Base-by-base conservation (phyloP, 1,140 invertebrate genomes). In the Adelges cooleyi region DNA sequence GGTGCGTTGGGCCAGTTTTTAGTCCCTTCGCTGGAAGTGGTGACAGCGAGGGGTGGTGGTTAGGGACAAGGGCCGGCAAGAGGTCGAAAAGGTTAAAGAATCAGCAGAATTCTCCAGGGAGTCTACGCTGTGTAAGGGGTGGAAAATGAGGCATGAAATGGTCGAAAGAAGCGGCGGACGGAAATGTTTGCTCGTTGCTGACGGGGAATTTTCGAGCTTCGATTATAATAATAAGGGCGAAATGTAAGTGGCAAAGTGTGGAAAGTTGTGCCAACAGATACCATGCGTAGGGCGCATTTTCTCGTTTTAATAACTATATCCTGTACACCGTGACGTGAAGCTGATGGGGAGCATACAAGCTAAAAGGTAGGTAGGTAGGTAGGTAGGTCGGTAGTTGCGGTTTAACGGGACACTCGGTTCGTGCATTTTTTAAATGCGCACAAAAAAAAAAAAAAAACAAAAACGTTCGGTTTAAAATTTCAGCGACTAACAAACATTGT, bases 381-480 rank as follows among this genome's bases (percentile, higher is more conserved):
- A n/a, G n/a, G n/a, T n/a, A n/a, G n/a, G n/a, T n/a, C n/a, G n/a
- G n/a, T n/a, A n/a, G n/a, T n/a, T n/a, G n/a, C n/a, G 29, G 29
- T 33, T 33, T 6, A 38, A 23, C 11, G 25, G 11, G 5, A 33
- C 51, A 8, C 20, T 15, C 13, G 15, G 33, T 13, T 17, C 20
- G 20, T 10, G 22, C 11, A 17, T 38, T 42, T 56, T 56, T 56
- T 36, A 11, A 1, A 33, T 3, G 13, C n/a, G n/a, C 15, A 17
- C n/a, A 15, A 42, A 15, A 25, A 56, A 56, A 56, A 56, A 56
- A 42, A 38, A 56, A n/a, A 23, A 27, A 56, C 53, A 23, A n/a
- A 23, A 27, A 56, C 53, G 38, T 6, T 42, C 20, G n/a, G 53
- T 56, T 56, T 56, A 56, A 56, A 56, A 38, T 56, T 56, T 56